Percentiles rank a stretch among this genome's conserved stretches.
phyloP scores from a whole-genome alignment of 2,888 invertebrate genomes.

The Drosophila longiperda region DNA sequence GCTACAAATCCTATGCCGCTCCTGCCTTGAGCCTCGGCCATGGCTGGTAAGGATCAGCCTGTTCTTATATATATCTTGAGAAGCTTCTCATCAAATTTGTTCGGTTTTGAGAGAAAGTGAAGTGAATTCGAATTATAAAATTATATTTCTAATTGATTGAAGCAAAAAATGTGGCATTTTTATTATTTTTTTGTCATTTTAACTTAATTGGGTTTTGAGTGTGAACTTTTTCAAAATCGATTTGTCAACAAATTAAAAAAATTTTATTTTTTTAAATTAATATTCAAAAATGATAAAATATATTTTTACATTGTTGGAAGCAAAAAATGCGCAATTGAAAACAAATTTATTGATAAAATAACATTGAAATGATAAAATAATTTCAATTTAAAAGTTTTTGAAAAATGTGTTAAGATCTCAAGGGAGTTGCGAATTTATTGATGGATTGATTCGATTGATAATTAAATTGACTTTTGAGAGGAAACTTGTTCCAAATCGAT shows the following conservation, averaged over 20 bases:
- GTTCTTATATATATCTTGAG: conserved; percentile 6
- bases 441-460: conserved; percentile 22
- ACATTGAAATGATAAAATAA: not conserved
- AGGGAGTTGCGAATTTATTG: conserved; percentile 14
- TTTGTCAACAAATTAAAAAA: not conserved
- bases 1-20: conserved; percentile 64
- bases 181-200: not conserved
- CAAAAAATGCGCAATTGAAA: conserved; percentile 1
- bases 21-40: conserved; percentile 85
- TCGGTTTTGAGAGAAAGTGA: conserved; percentile 9
- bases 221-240: not conserved
- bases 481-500: not conserved
- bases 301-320: not conserved
- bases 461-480: too few species aligned
- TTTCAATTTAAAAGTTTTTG: not conserved
- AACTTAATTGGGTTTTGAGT: not conserved
- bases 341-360: not conserved
- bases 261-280: not conserved
- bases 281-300: not conserved
- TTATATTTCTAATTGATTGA: conserved; percentile 34
- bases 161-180: conserved; percentile 6
- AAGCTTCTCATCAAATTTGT: conserved; percentile 15
- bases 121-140: conserved; percentile 20
- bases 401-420: not conserved
- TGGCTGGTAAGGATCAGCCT: conserved; percentile 73